A percentile compares a stretch with the other conserved stretches of the same genome.
phyloP scores from a whole-genome alignment of 2,113 vertebrate genomes.

The Nothoprocta perdicaria region DNA sequence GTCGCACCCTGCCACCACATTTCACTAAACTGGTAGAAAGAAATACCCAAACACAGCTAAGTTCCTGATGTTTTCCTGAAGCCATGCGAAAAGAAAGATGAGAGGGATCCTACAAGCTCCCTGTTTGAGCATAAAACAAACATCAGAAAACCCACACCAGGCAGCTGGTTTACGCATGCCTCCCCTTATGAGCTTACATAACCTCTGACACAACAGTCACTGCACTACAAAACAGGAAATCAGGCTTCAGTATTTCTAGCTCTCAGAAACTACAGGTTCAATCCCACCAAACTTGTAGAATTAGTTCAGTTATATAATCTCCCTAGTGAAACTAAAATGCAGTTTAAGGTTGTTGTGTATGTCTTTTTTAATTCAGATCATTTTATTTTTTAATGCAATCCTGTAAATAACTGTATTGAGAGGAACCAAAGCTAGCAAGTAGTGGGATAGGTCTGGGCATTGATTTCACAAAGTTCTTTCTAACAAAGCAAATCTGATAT shows the following conservation, averaged over 20 bases:
- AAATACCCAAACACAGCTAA: not conserved
- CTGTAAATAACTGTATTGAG: not conserved
- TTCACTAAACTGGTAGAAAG: not conserved
- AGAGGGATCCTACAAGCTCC: not conserved
- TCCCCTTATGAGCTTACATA: not conserved
- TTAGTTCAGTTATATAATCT: not conserved
- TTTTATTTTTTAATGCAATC: not conserved
- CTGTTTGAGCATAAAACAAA: not conserved
- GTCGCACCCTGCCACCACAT: not conserved
- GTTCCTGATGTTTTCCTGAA: not conserved
- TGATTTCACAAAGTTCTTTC: not conserved
- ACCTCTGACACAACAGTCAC: not conserved
- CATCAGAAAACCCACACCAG: not conserved
- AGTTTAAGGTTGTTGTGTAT: not conserved
- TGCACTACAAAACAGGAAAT: not conserved
- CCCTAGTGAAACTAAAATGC: not conserved
- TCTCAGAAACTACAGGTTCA: not conserved
- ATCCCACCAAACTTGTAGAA: not conserved
- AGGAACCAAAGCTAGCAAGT: not conserved
- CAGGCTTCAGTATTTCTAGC: not conserved
- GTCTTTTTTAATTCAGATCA: not conserved
- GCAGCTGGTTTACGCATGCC: not conserved
- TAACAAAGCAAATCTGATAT: not conserved
- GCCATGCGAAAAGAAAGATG: not conserved
- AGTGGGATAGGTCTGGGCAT: rapidly evolving